These are phyloP conservation scores for Murina feae DNA, from an alignment of 2,113 vertebrate species.

Conservation along the genomic window DNA sequence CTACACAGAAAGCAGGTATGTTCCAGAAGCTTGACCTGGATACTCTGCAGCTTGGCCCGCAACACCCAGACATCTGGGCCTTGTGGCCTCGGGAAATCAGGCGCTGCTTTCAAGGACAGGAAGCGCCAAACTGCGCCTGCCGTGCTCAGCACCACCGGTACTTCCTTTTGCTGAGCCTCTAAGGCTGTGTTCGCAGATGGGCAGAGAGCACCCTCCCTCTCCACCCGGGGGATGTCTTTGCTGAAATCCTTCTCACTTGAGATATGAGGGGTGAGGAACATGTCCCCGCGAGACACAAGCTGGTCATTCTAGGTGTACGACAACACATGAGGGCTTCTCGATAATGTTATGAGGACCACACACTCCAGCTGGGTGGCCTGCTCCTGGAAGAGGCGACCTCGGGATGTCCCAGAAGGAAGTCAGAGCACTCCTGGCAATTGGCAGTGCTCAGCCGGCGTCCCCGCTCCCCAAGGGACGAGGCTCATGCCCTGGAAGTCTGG, in stretches of 20 bases:
- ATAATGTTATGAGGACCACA: background rate
- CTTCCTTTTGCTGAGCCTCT: slow-evolving; percentile 41
- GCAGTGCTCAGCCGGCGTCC: background rate
- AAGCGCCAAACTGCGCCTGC: background rate
- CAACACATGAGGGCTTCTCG: background rate
- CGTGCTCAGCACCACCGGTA: background rate
- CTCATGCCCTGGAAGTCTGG: background rate
- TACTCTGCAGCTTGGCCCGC: slow-evolving; percentile 8
- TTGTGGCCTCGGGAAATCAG: slow-evolving; percentile 52
- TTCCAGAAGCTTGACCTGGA: slow-evolving; percentile 19
- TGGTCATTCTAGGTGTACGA: background rate
- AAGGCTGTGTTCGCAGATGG: background rate
- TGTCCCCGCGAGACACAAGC: background rate
- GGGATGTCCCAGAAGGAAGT: background rate
- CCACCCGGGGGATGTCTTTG: background rate
- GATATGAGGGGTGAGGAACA: background rate
- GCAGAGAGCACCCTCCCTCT: background rate
- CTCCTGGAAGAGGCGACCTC: background rate
- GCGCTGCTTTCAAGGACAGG: slow-evolving; percentile 60
- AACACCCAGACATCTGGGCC: slow-evolving; percentile 51
- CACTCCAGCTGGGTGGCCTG: background rate
- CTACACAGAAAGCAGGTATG: background rate
- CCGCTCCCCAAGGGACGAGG: background rate
- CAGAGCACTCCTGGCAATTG: background rate
- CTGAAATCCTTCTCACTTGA: background rate